Evolutionary conservation across 2,888 invertebrate species (phyloP).

Genomic region (Galeruca laticollis): DNA sequence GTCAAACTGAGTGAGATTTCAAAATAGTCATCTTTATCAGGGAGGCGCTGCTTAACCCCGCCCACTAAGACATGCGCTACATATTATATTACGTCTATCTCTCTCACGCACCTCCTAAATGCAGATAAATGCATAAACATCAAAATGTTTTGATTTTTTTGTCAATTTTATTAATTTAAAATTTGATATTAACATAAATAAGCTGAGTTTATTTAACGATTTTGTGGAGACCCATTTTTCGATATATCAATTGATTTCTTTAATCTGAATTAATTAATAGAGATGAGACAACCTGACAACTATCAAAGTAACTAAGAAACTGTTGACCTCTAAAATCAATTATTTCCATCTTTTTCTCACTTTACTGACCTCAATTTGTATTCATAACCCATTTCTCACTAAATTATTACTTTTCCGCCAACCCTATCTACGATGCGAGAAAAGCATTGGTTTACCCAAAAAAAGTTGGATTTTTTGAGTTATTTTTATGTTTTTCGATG

Average conservation of each 20-base stretch:
- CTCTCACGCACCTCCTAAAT: conserved; percentile 45
- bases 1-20: conserved; percentile 69
- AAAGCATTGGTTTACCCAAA: too few species aligned
- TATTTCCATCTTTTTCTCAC: too few species aligned
- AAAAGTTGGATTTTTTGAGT: too few species aligned
- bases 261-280: conserved; percentile 12
- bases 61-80: conserved; percentile 57
- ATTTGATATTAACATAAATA: conserved; percentile 9
- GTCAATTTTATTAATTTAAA: background rate
- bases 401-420: too few species aligned
- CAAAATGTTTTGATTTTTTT: background rate
- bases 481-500: too few species aligned
- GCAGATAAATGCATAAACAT: conserved; percentile 2
- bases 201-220: background rate
- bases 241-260: too few species aligned
- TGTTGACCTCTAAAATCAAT: too few species aligned
- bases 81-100: conserved; percentile 26
- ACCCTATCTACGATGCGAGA: too few species aligned
- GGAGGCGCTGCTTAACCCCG: conserved; percentile 54
- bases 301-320: background rate
- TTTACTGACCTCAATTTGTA: too few species aligned
- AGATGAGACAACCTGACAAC: conserved; percentile 5
- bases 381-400: too few species aligned
- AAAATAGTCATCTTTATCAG: conserved; percentile 70
- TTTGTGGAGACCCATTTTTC: background rate